Evolutionary conservation across 2,113 vertebrate species (phyloP).

Genomic region (Natator depressus): DNA sequence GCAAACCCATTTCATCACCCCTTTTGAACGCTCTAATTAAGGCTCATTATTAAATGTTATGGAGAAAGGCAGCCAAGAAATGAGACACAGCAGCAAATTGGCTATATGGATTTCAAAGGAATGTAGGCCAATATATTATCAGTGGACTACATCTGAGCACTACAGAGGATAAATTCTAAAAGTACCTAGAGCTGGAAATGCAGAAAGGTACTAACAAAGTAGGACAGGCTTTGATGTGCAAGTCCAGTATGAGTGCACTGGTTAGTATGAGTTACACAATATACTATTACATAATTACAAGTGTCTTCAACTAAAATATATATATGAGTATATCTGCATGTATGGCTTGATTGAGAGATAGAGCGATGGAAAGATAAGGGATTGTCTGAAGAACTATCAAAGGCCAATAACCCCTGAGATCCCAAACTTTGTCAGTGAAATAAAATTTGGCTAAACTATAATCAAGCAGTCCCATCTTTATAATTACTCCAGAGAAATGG

Average conservation of each 20-base stretch:
- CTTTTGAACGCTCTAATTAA: constrained; percentile 1
- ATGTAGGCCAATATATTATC: not conserved
- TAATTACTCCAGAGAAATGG: not conserved
- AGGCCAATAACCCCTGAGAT: not conserved
- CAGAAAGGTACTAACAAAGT: not conserved
- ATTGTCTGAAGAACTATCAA: not conserved
- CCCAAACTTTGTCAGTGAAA: not conserved
- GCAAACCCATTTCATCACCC: not conserved
- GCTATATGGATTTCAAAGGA: not conserved
- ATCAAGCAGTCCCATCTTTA: not conserved
- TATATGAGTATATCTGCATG: not conserved
- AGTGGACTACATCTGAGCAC: not conserved
- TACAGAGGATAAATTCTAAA: not conserved
- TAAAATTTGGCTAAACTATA: not conserved
- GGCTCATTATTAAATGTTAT: not conserved
- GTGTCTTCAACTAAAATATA: not conserved
- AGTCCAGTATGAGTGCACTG: not conserved
- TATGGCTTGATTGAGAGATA: not conserved
- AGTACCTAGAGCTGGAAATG: constrained; percentile 1
- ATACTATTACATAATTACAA: not conserved
- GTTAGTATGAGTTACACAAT: constrained; percentile 9
- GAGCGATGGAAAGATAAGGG: not conserved
- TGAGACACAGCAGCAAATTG: not conserved
- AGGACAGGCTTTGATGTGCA: not conserved
- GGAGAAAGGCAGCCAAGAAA: not conserved